Base-by-base conservation (phyloP, 2,797 vertebrate genomes). In the Tarsius wallacei region DNA sequence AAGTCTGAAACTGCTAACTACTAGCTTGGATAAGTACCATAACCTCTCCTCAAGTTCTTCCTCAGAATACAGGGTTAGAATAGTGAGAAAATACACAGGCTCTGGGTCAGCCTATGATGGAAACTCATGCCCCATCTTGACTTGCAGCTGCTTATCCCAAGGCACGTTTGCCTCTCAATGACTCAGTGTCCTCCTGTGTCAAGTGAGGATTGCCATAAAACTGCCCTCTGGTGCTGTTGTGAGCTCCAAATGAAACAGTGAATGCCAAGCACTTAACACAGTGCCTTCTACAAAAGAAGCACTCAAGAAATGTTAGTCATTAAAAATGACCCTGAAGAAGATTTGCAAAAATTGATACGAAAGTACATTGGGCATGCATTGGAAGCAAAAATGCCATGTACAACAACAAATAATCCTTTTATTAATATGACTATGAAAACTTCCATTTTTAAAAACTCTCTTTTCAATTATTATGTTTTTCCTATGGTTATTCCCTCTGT, bases 401-500 rank as follows among this genome's bases (percentile, higher is more conserved):
- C 66, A 73, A 83, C 74, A 12, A 22, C 51, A 19, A 21, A 33
- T 33, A n/a, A 66, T 63, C 19, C 59, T 84, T 76, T 89, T 47
- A 64, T 47, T 36, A 68, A 21, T 19, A n/a, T 42, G 12, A 51
- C 26, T 70, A 57, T 47, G 61, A 70, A 87, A 93, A 17, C 24
- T 15, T 82, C 42, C 24, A 13, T 83, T 94, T 83, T 86, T 74
- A 74, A 78, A 15, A 59, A 49, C 59, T 91, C 42, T 51, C 14
- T 94, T 83, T 96, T 88, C 16, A 61, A 11, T 81, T 74, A 59
- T 42, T 51, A 49, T n/a, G 28, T 31, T 78, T 95, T 59, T 26
- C 63, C 28, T 74, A 10, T 49, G 47, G 51, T 64, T 80, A 80
- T 70, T 59, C 31, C 10, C 3, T 22, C 31, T 59, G 22, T 80